phyloP scores from a whole-genome alignment of 2,888 invertebrate genomes.

The Rhyacophila evoluta region DNA sequence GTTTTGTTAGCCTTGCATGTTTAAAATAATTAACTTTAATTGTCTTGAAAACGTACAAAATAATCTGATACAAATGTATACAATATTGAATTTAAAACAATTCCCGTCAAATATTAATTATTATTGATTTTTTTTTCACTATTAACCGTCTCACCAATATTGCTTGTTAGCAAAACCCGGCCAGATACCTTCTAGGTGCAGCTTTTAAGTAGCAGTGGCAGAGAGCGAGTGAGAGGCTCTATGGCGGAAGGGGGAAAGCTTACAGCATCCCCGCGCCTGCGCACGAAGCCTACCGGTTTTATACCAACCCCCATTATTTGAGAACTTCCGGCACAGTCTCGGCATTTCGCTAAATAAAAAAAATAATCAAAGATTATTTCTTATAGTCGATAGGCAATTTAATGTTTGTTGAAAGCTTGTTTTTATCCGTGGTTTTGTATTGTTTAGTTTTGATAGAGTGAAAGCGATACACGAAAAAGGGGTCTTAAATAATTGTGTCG shows the following conservation, averaged over 20 bases:
- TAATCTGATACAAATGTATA: too few relatives aligned
- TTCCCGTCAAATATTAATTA: too few relatives aligned
- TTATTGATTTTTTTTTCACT: too few relatives aligned
- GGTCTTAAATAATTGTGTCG: not conserved
- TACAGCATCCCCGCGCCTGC: slow-evolving; percentile 52
- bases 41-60: too few relatives aligned
- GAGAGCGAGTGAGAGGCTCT: slow-evolving; percentile 28
- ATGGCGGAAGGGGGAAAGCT: slow-evolving; percentile 27
- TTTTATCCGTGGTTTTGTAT: not conserved
- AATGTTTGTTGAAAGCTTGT: not conserved
- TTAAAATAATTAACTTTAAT: too few relatives aligned
- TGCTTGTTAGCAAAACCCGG: too few relatives aligned
- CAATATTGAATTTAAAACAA: too few relatives aligned
- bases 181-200: not conserved
- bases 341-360: not conserved
- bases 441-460: not conserved
- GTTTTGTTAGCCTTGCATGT: too few relatives aligned
- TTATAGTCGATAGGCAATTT: not conserved
- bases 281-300: slow-evolving; percentile 35
- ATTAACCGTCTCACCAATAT: too few relatives aligned
- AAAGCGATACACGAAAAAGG: not conserved
- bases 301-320: slow-evolving; percentile 7
- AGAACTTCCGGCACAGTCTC: slow-evolving; percentile 1
- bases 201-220: not conserved
- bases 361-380: not conserved